Conservation (phyloP, 2,888 invertebrate genomes). For the Acanthococcus lagerstroemiae region DNA sequence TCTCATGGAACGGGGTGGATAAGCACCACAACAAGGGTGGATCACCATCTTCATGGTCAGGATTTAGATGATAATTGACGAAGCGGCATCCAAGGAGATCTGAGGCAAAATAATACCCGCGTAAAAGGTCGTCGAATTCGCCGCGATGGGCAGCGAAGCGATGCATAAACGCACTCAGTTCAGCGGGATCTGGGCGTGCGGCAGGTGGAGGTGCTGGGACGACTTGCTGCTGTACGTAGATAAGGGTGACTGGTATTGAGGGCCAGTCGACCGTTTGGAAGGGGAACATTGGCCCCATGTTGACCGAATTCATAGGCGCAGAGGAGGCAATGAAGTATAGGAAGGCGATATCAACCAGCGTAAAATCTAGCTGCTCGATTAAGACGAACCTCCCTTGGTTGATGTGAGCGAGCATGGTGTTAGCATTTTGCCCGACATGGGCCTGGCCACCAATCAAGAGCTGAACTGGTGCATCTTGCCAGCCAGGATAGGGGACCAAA, state of each 20-base stretch:
- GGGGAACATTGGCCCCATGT: background rate
- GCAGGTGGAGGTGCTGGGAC: background rate
- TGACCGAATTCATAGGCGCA: background rate
- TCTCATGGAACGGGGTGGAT: too few relatives aligned
- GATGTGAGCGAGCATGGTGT: background rate
- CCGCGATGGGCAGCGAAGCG: background rate
- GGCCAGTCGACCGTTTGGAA: background rate
- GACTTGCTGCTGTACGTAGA: background rate
- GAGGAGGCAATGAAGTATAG: background rate
- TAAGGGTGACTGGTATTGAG: background rate
- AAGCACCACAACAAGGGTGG: too few relatives aligned
- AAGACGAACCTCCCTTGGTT: background rate
- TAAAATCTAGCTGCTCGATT: background rate
- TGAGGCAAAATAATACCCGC: background rate
- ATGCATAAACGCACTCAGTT: background rate
- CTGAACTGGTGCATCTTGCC: too few relatives aligned
- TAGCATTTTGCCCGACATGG: too few relatives aligned
- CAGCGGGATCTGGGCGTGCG: background rate
- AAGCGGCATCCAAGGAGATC: background rate
- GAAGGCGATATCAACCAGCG: background rate
- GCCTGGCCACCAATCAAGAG: too few relatives aligned
- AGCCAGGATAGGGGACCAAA: too few relatives aligned
- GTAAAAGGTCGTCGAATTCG: background rate
- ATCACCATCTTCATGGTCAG: too few relatives aligned
- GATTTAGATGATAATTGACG: too few relatives aligned